These are phyloP conservation scores for Equus przewalskii DNA, from an alignment of 2,113 vertebrate species.

Conservation along the genomic window DNA sequence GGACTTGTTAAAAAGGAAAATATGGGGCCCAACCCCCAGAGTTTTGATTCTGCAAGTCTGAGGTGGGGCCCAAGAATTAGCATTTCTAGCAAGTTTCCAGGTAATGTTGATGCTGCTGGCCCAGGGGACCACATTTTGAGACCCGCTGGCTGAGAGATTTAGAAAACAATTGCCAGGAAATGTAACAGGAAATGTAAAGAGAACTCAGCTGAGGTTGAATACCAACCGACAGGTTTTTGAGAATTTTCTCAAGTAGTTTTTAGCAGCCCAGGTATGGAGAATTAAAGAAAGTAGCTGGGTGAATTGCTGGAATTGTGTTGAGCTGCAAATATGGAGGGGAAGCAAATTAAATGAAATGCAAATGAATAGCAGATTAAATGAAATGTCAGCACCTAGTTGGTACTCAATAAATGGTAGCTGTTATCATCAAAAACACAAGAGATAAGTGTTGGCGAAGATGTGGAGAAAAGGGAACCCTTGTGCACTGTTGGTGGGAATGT, in stretches of 20 bases:
- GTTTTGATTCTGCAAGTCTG: neutral
- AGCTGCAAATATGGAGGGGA: neutral
- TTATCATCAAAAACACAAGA: neutral
- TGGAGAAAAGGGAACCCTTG: neutral
- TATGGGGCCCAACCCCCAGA: neutral
- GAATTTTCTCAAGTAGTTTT: slow-evolving; percentile 20
- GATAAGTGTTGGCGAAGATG: neutral
- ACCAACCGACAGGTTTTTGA: neutral
- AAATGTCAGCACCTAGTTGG: neutral
- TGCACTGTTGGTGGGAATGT: neutral
- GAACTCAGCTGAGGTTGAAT: neutral
- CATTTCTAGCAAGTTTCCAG: slow-evolving; percentile 13
- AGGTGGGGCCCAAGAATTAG: neutral
- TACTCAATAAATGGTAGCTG: neutral
- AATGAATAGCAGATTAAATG: neutral
- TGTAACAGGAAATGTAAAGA: neutral
- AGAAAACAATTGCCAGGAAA: neutral
- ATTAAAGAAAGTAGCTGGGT: neutral
- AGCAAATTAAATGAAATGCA: neutral
- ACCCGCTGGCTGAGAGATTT: neutral
- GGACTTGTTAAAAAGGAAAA: neutral
- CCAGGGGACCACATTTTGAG: neutral
- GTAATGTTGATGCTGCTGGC: neutral
- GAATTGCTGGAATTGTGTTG: neutral
- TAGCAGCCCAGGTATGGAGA: neutral